Evolutionary conservation across 2,888 invertebrate species (phyloP), one percentile per base, ranked within the genome.

Genomic region (Drosophila eohydei): DNA sequence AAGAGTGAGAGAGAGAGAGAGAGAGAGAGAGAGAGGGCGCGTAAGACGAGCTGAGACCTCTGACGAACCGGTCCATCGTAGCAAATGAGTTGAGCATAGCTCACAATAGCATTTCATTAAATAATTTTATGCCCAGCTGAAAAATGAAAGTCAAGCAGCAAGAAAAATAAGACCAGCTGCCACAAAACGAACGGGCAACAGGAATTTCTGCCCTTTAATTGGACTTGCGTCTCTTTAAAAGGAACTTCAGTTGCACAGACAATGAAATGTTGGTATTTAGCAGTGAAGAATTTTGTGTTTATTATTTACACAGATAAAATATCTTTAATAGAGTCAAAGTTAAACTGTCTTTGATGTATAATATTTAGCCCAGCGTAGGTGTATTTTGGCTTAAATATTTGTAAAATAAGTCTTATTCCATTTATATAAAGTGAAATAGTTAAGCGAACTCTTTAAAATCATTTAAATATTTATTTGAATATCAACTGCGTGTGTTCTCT

Each of bases 111-210:
- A 70, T 67, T 65, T 80, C 70, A 65, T 67, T 74, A 70, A 51
- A 74, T 70, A 74, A 70, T 71, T 75, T 71, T 56, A 16, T 48
- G 38, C 48, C 60, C 62, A 51, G 60, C 44, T 52, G 62, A 57
- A 62, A 71, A 76, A 69, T 68, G 56, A 79, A 73, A 73, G 61
- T n/a, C 64, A 70, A 51, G 30, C 48, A 55, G 14, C 21, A 66
- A 52, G 11, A 48, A 38, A 9, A 68, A 8, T 41, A 56, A 21
- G 0, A 12, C 3, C 46, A 43, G 56, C 26, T 56, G 72, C 58
- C 61, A 30, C 16, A 59, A 9, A 48, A 43, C 48, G 40, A 65
- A 63, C 3, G 43, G 36, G 26, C 48, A 56, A 26, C 30, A 16
- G 46, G 32, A 59, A 43, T 68, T 48, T 30, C 36, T 26, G 7